Evolutionary conservation across 2,888 invertebrate species (phyloP).

Genomic region (Hofmannophila pseudospretella): DNA sequence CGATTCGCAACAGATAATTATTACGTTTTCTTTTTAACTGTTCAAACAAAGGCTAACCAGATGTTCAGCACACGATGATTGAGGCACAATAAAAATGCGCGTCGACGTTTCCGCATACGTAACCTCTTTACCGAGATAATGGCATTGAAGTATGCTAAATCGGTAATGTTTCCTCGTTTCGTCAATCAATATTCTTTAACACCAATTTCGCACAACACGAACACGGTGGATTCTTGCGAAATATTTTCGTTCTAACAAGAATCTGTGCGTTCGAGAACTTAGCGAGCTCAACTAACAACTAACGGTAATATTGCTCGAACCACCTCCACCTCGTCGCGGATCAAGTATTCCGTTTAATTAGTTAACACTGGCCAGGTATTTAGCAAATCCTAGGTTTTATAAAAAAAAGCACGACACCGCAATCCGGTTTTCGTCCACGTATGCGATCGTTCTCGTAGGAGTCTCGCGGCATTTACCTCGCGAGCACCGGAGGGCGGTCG

Average conservation of each 20-base stretch:
- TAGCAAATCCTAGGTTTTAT: slow-evolving; percentile 40
- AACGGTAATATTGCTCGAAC: slow-evolving; percentile 59
- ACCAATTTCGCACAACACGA: slow-evolving; percentile 3
- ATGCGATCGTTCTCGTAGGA: slow-evolving; percentile 56
- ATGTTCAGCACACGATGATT: slow-evolving; percentile 47
- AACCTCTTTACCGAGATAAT: slow-evolving; percentile 59
- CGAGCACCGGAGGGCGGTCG: slow-evolving; percentile 58
- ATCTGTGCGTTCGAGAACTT: slow-evolving; percentile 35
- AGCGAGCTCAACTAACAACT: slow-evolving; percentile 40
- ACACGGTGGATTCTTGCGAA: slow-evolving; percentile 3
- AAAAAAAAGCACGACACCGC: slow-evolving; percentile 46
- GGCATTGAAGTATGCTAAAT: slow-evolving; percentile 61
- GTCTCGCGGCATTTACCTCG: slow-evolving; percentile 66
- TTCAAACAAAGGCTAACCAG: slow-evolving; percentile 44
- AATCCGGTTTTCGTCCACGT: slow-evolving; percentile 66
- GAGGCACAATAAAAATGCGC: slow-evolving; percentile 55
- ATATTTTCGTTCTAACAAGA: slow-evolving; percentile 24
- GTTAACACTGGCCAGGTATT: slow-evolving; percentile 33
- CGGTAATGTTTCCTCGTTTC: slow-evolving; percentile 47
- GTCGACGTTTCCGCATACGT: slow-evolving; percentile 63
- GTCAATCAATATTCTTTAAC: slow-evolving; percentile 8
- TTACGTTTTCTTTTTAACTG: slow-evolving; percentile 16
- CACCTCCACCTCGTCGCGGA: slow-evolving; percentile 38
- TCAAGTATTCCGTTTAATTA: slow-evolving; percentile 36
- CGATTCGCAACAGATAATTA: slow-evolving; percentile 9